Base-by-base conservation (phyloP, 2,888 invertebrate genomes). In the Atrina japonica region DNA sequence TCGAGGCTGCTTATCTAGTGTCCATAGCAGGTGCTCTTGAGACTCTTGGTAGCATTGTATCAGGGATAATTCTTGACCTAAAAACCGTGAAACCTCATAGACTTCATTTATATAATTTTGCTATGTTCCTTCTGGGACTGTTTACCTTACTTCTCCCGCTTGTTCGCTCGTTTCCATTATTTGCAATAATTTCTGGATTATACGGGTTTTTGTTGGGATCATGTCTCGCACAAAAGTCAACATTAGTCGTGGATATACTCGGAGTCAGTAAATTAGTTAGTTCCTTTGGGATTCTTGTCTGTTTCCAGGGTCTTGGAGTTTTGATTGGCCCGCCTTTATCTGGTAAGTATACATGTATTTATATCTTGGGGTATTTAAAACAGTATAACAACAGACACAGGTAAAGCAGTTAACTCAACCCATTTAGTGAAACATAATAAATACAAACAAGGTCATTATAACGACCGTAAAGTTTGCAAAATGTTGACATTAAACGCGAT, bases 1-100 rank as follows among this genome's bases (percentile, higher is more conserved):
- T 73, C 25, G 70, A 92, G 0, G 93, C 94, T 0, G 92, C 94
- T 5, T 93, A 94, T 87, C 91, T 98, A 66, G 93, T 98, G 14
- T 95, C 97, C 0, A 93, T 95, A 1, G 96, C 98, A 83, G 98
- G 98, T 29, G 93, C 97, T 50, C 94, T 96, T 0, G 98, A 98
- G 88, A 97, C 97, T 0, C 88, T 96, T 53, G 97, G 97, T 55
- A 95, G 98, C 92, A 94, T 98, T 27, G 35, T 74, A 14, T 83
- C 80, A 29, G 85, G 85, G 6, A 73, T 84, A 49, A 30, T 86
- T 29, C 77, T 86, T 27, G 84, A 86, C 66, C 64, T 83, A 18
- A 79, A 77, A 47, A 40, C 52, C 9, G 60, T 85, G 1, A 77
- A 76, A 66, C 75, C 70, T 14, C 69, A 75, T 63, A 74, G 83